A percentile compares a stretch with the other conserved stretches of the same genome.
Conservation (phyloP, 2,888 invertebrate genomes). For the Macaria liturata region DNA sequence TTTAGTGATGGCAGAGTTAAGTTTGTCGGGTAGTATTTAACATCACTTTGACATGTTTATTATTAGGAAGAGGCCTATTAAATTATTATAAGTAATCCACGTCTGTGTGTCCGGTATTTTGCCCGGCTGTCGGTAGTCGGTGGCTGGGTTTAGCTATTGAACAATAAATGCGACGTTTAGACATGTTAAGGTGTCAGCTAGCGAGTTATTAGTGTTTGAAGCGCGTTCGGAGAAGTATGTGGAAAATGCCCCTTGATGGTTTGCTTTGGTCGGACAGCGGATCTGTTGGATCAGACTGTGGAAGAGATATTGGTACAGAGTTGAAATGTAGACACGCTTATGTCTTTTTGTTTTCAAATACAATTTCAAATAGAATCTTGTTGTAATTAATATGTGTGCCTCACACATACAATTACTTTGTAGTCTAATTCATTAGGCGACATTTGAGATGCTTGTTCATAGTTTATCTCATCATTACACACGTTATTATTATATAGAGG, state of each 20-base stretch:
- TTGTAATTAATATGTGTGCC: too few species aligned
- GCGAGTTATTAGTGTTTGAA: slow-evolving; percentile 44
- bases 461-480: too few species aligned
- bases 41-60: slow-evolving; percentile 78
- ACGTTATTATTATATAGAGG: too few species aligned
- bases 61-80: slow-evolving; percentile 79
- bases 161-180: slow-evolving; percentile 59
- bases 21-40: slow-evolving; percentile 66
- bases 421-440: too few species aligned
- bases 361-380: too few species aligned
- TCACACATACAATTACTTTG: too few species aligned
- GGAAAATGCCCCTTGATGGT: slow-evolving; percentile 24
- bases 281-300: slow-evolving; percentile 14
- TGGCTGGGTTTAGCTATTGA: slow-evolving; percentile 53
- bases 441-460: too few species aligned
- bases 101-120: slow-evolving; percentile 69
- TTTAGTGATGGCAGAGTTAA: slow-evolving; percentile 36
- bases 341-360: too few species aligned
- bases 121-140: slow-evolving; percentile 63
- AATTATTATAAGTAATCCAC: slow-evolving; percentile 77
- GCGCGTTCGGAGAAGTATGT: slow-evolving; percentile 31
- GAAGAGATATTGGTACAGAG: background rate
- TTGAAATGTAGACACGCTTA: too few species aligned
- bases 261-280: slow-evolving; percentile 1
- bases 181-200: slow-evolving; percentile 60